Percentiles rank a stretch among this genome's conserved stretches.
Conservation (phyloP, 2,797 vertebrate genomes). For the Pteronotus mesoamericanus region DNA sequence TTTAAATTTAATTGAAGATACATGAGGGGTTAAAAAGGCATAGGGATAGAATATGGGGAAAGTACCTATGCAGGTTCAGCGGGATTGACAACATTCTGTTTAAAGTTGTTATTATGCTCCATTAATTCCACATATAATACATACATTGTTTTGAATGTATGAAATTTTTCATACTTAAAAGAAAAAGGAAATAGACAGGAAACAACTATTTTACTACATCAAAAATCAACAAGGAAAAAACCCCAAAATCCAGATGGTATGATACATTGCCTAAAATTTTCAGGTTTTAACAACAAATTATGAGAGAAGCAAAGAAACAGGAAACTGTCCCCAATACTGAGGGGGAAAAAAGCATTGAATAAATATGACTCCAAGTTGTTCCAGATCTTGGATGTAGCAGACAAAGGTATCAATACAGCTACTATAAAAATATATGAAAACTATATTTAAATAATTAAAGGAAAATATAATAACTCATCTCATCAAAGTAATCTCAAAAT, state of each 20-base stretch:
- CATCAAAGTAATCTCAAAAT: background rate
- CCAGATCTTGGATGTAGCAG: background rate
- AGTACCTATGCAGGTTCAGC: background rate
- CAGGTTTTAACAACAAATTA: background rate
- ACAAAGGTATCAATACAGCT: background rate
- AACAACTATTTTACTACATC: background rate
- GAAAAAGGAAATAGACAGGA: background rate
- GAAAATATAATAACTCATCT: background rate
- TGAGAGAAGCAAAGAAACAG: background rate
- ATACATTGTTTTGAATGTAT: background rate
- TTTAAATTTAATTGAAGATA: no score
- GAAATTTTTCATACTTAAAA: background rate
- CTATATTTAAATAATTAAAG: background rate
- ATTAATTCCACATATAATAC: background rate
- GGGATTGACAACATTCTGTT: background rate
- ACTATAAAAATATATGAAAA: background rate
- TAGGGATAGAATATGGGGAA: background rate
- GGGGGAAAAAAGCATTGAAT: background rate
- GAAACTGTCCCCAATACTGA: background rate
- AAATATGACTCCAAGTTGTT: background rate
- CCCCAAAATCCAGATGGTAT: background rate
- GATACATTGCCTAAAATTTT: background rate
- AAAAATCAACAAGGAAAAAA: background rate
- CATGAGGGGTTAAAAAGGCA: background rate
- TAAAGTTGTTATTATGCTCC: background rate